phyloP scores from a whole-genome alignment of 2,113 vertebrate genomes.

The Natator depressus region DNA sequence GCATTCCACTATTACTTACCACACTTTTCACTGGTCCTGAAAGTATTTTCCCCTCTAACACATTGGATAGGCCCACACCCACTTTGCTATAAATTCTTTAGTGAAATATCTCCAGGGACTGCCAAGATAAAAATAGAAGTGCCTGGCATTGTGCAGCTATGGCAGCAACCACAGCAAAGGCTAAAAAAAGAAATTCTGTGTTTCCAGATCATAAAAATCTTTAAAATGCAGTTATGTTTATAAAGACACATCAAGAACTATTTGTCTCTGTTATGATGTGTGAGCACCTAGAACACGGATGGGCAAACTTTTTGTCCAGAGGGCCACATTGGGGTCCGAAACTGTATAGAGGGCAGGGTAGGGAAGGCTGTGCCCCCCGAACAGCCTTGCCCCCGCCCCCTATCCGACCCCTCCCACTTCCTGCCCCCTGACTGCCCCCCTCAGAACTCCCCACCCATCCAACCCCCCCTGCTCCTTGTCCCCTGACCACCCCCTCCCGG shows the following conservation, averaged over 20 bases:
- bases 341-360: no score
- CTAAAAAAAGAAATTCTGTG: not conserved
- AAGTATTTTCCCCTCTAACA: conserved; percentile 3
- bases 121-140: not conserved
- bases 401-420: no score
- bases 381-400: no score
- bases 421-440: no score
- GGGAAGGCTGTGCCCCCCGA: no score
- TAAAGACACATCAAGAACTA: not conserved
- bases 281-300: no score
- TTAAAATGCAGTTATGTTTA: conserved; percentile 9
- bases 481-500: no score
- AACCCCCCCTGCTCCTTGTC: no score
- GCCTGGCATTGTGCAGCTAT: not conserved
- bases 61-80: not conserved
- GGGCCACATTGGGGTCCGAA: no score
- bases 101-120: not conserved
- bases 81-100: not conserved
- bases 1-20: not conserved
- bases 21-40: not conserved
- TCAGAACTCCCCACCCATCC: no score
- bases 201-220: not conserved
- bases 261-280: not conserved
- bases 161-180: not conserved
- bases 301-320: no score